A percentile compares a stretch with the other conserved stretches of the same genome.
phyloP scores from a whole-genome alignment of 2,888 invertebrate genomes.

The Acanthosoma haemorrhoidale region DNA sequence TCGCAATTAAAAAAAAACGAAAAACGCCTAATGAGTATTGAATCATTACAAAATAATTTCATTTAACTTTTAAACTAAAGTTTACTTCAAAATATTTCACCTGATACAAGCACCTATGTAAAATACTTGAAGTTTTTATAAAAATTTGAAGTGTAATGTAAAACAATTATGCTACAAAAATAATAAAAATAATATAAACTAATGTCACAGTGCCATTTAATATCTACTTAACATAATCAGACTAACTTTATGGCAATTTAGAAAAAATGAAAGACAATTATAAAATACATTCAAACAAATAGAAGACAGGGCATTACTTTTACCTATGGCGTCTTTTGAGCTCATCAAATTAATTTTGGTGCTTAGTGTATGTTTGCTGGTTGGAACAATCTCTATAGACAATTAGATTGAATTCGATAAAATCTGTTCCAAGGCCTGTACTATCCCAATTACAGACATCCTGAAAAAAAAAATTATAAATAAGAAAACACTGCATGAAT shows the following conservation, averaged over 20 bases:
- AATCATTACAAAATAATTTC: neutral
- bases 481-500: no score
- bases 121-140: no score
- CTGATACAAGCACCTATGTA: no score
- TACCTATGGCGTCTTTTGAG: neutral
- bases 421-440: conserved; percentile 32
- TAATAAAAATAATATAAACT: neutral
- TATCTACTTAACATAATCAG: conserved; percentile 11
- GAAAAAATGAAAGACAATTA: conserved; percentile 1
- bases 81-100: no score
- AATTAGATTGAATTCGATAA: conserved; percentile 37
- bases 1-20: no score
- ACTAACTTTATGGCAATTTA: conserved; percentile 12
- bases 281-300: neutral
- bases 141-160: no score
- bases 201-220: neutral
- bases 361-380: neutral
- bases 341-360: neutral
- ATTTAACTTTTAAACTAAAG: no score
- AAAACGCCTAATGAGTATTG: neutral
- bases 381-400: conserved; percentile 35
- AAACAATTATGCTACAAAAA: no score
- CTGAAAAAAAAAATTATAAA: conserved; percentile 23
- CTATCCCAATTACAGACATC: conserved; percentile 36
- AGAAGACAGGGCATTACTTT: neutral